These are phyloP conservation scores for Neelides sp. DNA, from an alignment of 1,140 invertebrate genomes.

Conservation along the genomic window DNA sequence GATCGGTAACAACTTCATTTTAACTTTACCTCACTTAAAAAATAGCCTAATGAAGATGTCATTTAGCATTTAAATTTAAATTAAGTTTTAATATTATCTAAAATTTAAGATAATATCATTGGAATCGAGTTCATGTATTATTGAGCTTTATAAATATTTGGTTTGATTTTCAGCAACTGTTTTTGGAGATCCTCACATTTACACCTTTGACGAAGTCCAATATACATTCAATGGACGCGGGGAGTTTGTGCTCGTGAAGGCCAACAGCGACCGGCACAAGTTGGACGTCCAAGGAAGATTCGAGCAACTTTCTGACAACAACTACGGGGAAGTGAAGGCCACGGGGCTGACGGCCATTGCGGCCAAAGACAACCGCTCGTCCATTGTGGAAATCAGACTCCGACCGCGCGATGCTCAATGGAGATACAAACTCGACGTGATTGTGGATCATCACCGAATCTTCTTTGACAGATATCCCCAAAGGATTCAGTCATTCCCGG, in stretches of 20 bases:
- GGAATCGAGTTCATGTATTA: conserved; percentile 3
- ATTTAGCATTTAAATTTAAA: no score
- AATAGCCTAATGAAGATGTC: no score
- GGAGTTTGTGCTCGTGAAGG: conserved; percentile 74
- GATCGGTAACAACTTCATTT: no score
- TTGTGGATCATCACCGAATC: conserved; percentile 66
- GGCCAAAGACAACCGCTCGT: conserved; percentile 67
- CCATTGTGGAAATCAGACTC: conserved; percentile 69
- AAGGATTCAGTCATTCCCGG: conserved; percentile 78
- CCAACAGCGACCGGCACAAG: conserved; percentile 59
- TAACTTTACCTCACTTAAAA: no score
- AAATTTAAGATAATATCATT: not conserved
- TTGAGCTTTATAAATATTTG: no score
- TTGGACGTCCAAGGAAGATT: conserved; percentile 80
- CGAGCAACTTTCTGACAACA: conserved; percentile 62
- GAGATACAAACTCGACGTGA: conserved; percentile 79
- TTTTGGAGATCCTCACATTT: conserved; percentile 87
- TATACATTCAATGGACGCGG: conserved; percentile 95
- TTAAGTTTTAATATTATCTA: conserved; percentile 2
- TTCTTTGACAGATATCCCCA: conserved; percentile 79
- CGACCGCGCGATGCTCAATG: conserved; percentile 71
- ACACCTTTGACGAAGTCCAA: conserved; percentile 76
- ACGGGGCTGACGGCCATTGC: conserved; percentile 77
- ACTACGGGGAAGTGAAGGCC: conserved; percentile 61
- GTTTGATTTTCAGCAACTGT: conserved; percentile 53